Conservation (phyloP, 1,140 invertebrate genomes). For the Eumeta japonica region DNA sequence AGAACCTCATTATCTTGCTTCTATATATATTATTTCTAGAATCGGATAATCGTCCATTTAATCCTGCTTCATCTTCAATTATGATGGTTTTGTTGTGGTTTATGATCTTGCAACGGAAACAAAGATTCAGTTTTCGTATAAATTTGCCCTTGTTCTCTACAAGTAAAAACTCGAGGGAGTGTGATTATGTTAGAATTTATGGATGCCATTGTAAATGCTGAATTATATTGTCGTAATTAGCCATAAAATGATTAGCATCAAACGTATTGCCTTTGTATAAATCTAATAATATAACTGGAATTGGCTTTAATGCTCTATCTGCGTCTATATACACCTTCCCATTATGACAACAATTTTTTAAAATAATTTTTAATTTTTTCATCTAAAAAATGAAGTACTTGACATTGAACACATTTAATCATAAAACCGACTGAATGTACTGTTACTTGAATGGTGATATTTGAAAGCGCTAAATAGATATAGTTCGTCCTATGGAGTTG, state of each 20-base stretch:
- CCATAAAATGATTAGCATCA: conserved; percentile 19
- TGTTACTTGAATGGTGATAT: no score
- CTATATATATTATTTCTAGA: conserved; percentile 3
- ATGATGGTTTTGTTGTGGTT: conserved; percentile 17
- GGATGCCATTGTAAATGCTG: no score
- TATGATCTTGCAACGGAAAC: conserved; percentile 14
- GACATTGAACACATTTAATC: no score
- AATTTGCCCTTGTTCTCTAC: no score
- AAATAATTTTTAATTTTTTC: conserved; percentile 18
- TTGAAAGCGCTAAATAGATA: no score
- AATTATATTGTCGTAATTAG: no score
- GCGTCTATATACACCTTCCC: conserved; percentile 14
- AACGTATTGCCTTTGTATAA: conserved; percentile 18
- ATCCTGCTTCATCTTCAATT: conserved; percentile 17
- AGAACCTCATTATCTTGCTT: conserved; percentile 15
- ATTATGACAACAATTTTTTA: conserved; percentile 20
- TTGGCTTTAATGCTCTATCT: conserved; percentile 15
- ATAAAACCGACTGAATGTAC: no score
- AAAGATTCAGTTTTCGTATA: conserved; percentile 13
- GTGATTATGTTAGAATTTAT: conserved; percentile 14
- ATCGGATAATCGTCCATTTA: conserved; percentile 10
- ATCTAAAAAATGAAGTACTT: no score
- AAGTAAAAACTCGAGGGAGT: conserved; percentile 15
- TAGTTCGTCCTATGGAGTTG: conserved; percentile 16
- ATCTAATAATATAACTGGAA: conserved; percentile 20